These are phyloP conservation scores for Pseudochirops corinnae DNA, from an alignment of 2,797 vertebrate species.

Conservation along the genomic window DNA sequence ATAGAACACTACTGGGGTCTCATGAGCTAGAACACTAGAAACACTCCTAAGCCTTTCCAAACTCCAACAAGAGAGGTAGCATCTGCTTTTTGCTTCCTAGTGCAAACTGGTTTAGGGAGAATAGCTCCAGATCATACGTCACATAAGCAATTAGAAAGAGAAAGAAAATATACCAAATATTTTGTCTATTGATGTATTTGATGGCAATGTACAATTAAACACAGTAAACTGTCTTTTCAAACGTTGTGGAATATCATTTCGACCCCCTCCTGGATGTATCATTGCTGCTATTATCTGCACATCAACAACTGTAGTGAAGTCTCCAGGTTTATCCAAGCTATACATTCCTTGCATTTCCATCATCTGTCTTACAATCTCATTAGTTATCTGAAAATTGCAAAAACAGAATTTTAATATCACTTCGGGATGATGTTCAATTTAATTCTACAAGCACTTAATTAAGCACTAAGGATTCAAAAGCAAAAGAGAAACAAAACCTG, in stretches of 20 bases:
- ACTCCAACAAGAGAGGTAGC: neutral
- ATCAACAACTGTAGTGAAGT: constrained; percentile 87
- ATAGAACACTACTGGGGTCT: neutral
- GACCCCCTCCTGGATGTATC: constrained; percentile 88
- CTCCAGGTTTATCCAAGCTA: constrained; percentile 88
- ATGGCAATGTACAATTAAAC: constrained; percentile 88
- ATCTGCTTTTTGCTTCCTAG: neutral
- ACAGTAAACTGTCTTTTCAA: constrained; percentile 87
- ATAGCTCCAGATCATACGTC: neutral
- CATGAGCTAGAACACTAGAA: neutral
- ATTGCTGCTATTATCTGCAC: constrained; percentile 87
- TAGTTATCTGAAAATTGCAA: constrained; percentile 84
- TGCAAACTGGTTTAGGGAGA: neutral
- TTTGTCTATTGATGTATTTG: constrained; percentile 87
- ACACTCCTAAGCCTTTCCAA: neutral
- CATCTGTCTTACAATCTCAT: constrained; percentile 89
- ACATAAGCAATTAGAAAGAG: constrained; percentile 43
- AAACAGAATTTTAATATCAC: constrained; percentile 47
- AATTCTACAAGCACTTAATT: neutral
- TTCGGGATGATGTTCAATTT: neutral
- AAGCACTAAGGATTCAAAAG: neutral
- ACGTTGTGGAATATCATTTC: constrained; percentile 88
- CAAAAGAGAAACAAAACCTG: neutral
- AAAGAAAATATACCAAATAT: constrained; percentile 85
- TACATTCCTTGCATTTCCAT: constrained; percentile 90